Conservation (phyloP, 2,113 vertebrate species). For the Eptesicus fuscus region DNA sequence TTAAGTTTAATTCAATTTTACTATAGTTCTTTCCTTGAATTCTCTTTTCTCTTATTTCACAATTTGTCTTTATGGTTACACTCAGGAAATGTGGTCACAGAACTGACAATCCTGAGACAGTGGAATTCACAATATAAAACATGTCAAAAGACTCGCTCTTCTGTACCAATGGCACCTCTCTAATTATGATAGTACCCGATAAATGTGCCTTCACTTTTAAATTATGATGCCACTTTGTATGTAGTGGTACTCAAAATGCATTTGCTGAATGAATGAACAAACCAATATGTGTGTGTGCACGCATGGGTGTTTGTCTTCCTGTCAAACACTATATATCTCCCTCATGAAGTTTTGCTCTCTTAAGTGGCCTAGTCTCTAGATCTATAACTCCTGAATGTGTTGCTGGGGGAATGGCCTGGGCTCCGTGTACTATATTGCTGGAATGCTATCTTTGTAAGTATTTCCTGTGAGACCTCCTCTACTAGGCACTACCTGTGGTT, state of each 20-base stretch:
- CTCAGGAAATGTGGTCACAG: background rate
- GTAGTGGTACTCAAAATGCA: background rate
- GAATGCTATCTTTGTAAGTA: background rate
- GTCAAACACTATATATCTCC: background rate
- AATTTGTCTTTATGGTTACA: background rate
- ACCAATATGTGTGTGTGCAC: background rate
- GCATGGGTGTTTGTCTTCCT: background rate
- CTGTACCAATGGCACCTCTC: background rate
- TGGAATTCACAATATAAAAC: background rate
- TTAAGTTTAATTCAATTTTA: background rate
- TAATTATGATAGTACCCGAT: background rate
- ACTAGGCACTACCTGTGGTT: background rate
- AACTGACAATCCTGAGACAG: background rate
- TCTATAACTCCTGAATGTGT: background rate
- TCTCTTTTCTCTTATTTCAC: background rate
- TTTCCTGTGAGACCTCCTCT: background rate
- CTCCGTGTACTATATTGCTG: fast-evolving
- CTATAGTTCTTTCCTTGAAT: background rate
- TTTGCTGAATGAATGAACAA: background rate
- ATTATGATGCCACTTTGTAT: background rate
- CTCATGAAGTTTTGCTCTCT: background rate
- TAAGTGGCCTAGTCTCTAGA: background rate
- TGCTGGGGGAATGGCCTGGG: fast-evolving
- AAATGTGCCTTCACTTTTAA: background rate
- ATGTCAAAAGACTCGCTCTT: background rate